Conservation (phyloP, 1,140 invertebrate species). For the Oreohelix idahoensis region DNA sequence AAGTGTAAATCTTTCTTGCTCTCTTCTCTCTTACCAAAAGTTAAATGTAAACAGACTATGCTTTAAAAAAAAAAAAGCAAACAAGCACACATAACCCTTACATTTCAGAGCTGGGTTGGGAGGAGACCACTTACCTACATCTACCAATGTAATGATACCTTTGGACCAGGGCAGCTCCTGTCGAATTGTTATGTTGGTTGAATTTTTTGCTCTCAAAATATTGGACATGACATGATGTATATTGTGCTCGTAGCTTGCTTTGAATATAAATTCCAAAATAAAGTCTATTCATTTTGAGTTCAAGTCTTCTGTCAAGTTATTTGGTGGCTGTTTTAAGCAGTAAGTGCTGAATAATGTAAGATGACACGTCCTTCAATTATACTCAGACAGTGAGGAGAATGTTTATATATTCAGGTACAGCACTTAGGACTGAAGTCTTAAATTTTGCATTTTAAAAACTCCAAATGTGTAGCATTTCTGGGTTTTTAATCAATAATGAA, state of each 20-base stretch:
- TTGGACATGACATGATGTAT: slow-evolving; percentile 40
- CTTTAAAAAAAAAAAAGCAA: background rate
- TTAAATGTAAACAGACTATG: background rate
- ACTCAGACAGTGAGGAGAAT: too few relatives aligned
- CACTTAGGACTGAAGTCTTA: too few relatives aligned
- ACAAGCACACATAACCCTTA: background rate
- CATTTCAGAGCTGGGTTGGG: background rate
- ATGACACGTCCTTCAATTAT: too few relatives aligned
- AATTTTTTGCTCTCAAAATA: slow-evolving; percentile 6
- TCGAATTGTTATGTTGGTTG: background rate
- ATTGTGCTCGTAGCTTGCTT: slow-evolving; percentile 44
- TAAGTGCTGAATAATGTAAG: background rate
- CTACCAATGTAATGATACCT: background rate
- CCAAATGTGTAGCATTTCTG: too few relatives aligned
- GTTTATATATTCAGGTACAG: too few relatives aligned
- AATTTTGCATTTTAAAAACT: too few relatives aligned
- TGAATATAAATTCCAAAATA: slow-evolving; percentile 42
- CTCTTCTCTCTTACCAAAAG: background rate
- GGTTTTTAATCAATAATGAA: too few relatives aligned
- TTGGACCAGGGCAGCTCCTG: slow-evolving; percentile 23
- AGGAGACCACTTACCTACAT: background rate
- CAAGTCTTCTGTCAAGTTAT: background rate
- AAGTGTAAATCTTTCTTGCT: background rate
- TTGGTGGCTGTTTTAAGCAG: background rate
- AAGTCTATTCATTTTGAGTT: slow-evolving; percentile 40